Evolutionary conservation across 2,113 vertebrate species (phyloP), one percentile per base, ranked within the genome.

Genomic region (Sterna hirundo): DNA sequence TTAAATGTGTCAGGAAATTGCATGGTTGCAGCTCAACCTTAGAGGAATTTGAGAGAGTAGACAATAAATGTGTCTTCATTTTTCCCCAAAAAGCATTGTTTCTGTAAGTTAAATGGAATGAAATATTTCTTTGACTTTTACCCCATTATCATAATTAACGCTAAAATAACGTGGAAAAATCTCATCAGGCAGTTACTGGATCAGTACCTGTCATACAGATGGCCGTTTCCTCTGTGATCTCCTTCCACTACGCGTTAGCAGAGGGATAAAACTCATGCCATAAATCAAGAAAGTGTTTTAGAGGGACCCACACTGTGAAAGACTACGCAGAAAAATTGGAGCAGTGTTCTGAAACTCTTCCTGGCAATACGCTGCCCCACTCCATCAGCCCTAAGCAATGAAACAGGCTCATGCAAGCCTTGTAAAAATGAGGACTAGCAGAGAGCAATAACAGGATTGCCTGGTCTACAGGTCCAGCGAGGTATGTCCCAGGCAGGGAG

Each of bases 141-240:
- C 4, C 5, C 40, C 0, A 1, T 88, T 88, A 32, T 34, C 22
- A 20, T 68, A 91, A 86, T 78, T 75, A 93, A 76, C 6, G 2
- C 29, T 75, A 42, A 92, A 92, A 86, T 64, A 47, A 86, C 44
- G 86, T 42, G 29, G 47, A 86, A 68, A 88, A 86, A 90, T 68
- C 47, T 86, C 55, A 52, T 76, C 38, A 51, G 51, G 83, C 77
- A 52, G 58, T 88, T 55, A 27, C 55, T 83, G 52, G 51, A 44
- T 88, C 68, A 55, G 60, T 71, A 71, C 26, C 68, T 92, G 76
- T 62, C 75, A 42, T 51, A 80, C 11, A 46, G 71, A 44, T 66
- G 64, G 47, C 64, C 46, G 30, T 85, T 96, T 86, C 68, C 42
- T 83, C 47, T 90, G 38, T 58, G 60, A 70, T 66, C 51, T 65